A percentile compares a stretch with the other conserved stretches of the same genome.
phyloP scores from a whole-genome alignment of 2,888 invertebrate species.

The Meandrusa payeni region DNA sequence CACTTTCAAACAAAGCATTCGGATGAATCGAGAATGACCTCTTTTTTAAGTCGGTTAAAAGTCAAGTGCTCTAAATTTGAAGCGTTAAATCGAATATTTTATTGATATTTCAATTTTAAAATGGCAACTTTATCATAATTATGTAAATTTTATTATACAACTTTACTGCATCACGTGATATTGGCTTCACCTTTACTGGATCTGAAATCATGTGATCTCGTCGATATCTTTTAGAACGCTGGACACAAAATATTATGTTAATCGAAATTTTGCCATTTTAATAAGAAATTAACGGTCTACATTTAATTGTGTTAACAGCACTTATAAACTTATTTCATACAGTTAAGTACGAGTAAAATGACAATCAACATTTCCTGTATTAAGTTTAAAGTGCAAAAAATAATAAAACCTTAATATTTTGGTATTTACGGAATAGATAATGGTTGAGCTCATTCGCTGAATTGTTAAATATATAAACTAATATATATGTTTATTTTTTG shows the following conservation, averaged over 20 bases:
- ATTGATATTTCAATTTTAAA: neutral
- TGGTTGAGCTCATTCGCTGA: too few species aligned
- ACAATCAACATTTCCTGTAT: slow-evolving; percentile 14
- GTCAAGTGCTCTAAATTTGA: neutral
- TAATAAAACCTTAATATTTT: slow-evolving; percentile 12
- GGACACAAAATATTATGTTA: neutral
- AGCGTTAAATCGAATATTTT: slow-evolving; percentile 1
- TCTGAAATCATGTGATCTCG: slow-evolving; percentile 1
- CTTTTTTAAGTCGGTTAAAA: too few species aligned
- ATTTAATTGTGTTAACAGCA: too few species aligned
- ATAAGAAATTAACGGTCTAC: too few species aligned
- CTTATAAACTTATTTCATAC: too few species aligned
- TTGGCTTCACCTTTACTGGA: slow-evolving; percentile 1
- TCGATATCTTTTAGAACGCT: neutral
- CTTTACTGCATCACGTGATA: slow-evolving; percentile 2
- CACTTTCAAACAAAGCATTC: too few species aligned
- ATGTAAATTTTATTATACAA: slow-evolving; percentile 10
- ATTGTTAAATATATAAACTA: too few species aligned
- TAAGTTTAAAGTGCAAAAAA: slow-evolving; percentile 15
- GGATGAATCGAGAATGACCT: too few species aligned
- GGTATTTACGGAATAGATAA: too few species aligned
- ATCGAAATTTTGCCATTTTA: slow-evolving; percentile 5
- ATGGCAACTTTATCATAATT: slow-evolving; percentile 4
- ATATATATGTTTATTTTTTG: too few species aligned
- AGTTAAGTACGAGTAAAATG: neutral